phyloP scores from a whole-genome alignment of 1,140 invertebrate genomes.

The Teleogryllus occipitalis region DNA sequence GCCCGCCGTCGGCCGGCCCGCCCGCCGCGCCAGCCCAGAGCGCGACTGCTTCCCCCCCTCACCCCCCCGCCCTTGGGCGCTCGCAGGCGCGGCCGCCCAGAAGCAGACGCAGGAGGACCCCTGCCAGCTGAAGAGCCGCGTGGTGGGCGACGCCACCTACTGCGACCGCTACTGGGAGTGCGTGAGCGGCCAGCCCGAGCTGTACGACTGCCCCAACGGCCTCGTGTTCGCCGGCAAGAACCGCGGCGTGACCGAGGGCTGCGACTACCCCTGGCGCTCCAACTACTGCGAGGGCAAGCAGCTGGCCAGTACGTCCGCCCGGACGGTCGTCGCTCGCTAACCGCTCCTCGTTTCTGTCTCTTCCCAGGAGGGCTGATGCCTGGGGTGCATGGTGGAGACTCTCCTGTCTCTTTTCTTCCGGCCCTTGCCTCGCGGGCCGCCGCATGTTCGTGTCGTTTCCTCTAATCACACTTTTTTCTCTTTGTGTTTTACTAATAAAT shows the following conservation, averaged over 20 bases:
- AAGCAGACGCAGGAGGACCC: conserved; percentile 58
- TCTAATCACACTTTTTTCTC: too few species aligned
- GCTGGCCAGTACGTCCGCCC: conserved; percentile 51
- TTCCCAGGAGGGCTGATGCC: neutral
- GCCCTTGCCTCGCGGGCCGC: too few species aligned
- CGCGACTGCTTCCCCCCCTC: neutral
- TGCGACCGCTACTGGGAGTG: conserved; percentile 87
- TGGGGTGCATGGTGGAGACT: neutral
- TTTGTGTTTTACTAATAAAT: too few species aligned
- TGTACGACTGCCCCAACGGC: conserved; percentile 85
- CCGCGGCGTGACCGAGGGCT: conserved; percentile 74
- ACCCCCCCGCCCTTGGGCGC: neutral
- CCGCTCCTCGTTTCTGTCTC: neutral
- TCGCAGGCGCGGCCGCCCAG: conserved; percentile 16
- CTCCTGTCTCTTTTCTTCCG: too few species aligned
- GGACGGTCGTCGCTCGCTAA: conserved; percentile 2
- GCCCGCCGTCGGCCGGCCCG: neutral
- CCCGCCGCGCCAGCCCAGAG: neutral
- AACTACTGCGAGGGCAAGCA: conserved; percentile 75
- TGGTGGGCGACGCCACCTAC: conserved; percentile 67
- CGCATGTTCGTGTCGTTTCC: too few species aligned
- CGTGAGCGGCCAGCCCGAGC: conserved; percentile 60
- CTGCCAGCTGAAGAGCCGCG: conserved; percentile 63
- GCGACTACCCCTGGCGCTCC: conserved; percentile 81
- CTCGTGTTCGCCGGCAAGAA: conserved; percentile 82